Percentiles rank a stretch among this genome's conserved stretches.
These are phyloP conservation scores for Zaprionus lachaisei DNA, from an alignment of 1,140 invertebrate genomes.

Conservation along the genomic window DNA sequence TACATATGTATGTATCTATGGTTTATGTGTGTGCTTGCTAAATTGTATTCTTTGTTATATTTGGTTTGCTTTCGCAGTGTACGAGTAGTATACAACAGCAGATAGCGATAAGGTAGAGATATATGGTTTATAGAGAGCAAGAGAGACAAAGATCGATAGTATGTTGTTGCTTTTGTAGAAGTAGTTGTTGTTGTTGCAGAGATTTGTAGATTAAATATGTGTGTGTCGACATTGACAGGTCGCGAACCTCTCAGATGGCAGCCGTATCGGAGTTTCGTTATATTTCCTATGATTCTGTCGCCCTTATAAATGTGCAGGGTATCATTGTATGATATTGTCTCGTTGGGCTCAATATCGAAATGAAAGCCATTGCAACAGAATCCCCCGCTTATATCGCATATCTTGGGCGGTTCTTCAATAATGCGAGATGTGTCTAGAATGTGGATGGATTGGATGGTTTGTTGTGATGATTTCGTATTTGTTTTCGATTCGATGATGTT, in stretches of 20 bases:
- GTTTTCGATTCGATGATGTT: constrained; percentile 24
- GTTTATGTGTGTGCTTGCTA: constrained; percentile 28
- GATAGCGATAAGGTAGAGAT: constrained; percentile 22
- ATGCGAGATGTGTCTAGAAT: constrained; percentile 82
- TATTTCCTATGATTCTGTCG: constrained; percentile 81
- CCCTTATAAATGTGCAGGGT: constrained; percentile 68
- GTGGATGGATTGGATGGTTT: constrained; percentile 71
- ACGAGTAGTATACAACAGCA: constrained; percentile 34
- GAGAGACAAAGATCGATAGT: constrained; percentile 30
- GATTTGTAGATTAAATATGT: constrained; percentile 27
- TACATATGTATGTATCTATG: constrained; percentile 17
- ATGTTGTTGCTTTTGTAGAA: constrained; percentile 27
- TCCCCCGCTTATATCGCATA: constrained; percentile 69
- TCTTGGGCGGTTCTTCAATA: constrained; percentile 73
- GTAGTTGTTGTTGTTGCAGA: constrained; percentile 33
- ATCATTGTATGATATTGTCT: constrained; percentile 80
- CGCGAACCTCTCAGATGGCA: constrained; percentile 79
- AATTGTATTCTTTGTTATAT: constrained; percentile 47
- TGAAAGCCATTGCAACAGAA: constrained; percentile 78
- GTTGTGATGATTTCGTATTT: constrained; percentile 45
- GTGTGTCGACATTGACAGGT: constrained; percentile 28
- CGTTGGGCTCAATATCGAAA: constrained; percentile 77
- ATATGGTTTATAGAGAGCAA: constrained; percentile 12
- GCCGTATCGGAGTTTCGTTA: constrained; percentile 74
- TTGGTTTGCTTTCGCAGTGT: constrained; percentile 27